A percentile compares a stretch with the other conserved stretches of the same genome.
These are phyloP conservation scores for Luscinia luscinia DNA, from an alignment of 2,797 vertebrate genomes.

Conservation along the genomic window DNA sequence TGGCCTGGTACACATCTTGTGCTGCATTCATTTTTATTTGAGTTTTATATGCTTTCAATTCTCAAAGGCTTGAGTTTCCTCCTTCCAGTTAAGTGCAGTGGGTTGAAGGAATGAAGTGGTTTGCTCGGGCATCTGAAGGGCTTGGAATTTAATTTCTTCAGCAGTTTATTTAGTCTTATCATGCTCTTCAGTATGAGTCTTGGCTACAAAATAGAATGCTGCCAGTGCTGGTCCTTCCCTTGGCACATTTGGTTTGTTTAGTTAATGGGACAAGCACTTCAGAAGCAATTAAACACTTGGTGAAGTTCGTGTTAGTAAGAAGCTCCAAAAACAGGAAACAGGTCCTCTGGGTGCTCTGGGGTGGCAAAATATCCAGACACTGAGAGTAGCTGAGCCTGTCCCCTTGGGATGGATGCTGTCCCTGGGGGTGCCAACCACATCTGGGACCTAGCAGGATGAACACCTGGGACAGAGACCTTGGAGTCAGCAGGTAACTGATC, in stretches of 20 bases:
- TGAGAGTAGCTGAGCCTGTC: neutral
- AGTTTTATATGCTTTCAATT: neutral
- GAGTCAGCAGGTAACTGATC: neutral
- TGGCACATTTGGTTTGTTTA: neutral
- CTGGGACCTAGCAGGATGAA: fast-evolving
- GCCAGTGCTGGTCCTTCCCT: neutral
- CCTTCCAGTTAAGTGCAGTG: neutral
- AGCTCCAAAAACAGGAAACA: neutral
- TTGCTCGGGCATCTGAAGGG: neutral
- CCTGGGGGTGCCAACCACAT: fast-evolving
- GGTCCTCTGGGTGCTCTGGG: neutral
- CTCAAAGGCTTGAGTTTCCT: neutral
- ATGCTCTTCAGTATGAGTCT: neutral
- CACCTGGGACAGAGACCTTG: neutral
- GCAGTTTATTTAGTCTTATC: neutral
- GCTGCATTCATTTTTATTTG: neutral
- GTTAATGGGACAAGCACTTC: neutral
- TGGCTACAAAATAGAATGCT: neutral
- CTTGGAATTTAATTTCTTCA: neutral
- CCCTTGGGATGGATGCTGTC: neutral
- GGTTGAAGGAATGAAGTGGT: neutral
- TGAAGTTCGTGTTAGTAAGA: neutral
- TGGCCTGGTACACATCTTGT: neutral
- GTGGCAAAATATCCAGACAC: fast-evolving
- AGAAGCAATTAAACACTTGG: neutral